Percentiles rank a stretch among this genome's conserved stretches.
These are phyloP conservation scores for Halocaridina rubra DNA, from an alignment of 2,888 invertebrate species.

Conservation along the genomic window DNA sequence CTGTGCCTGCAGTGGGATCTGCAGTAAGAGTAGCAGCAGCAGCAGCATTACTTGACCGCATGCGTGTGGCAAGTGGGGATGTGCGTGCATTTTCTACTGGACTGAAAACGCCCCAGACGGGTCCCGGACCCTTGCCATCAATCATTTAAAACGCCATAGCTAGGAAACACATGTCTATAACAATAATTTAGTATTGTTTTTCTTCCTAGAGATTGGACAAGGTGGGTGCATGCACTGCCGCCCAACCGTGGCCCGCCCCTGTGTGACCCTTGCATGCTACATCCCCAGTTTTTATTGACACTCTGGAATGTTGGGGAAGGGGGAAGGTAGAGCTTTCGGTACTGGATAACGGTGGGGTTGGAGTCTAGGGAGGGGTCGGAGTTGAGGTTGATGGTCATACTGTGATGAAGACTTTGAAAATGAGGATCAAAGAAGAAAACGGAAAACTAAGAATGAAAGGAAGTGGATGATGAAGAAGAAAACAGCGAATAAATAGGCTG, in stretches of 20 bases:
- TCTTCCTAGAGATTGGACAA: not conserved
- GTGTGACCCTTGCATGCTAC: conserved; percentile 22
- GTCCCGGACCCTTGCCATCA: not conserved
- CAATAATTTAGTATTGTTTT: conserved; percentile 41
- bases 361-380: not conserved
- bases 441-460: not conserved
- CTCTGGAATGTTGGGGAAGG: not conserved
- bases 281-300: not conserved
- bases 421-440: not conserved
- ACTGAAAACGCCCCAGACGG: not conserved
- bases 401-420: not conserved
- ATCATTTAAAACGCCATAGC: conserved; percentile 23
- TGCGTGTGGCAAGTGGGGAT: conserved; percentile 5
- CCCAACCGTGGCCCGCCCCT: not conserved
- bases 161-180: conserved; percentile 25
- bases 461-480: not conserved
- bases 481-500: not conserved
- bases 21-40: not conserved
- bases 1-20: not conserved
- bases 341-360: not conserved
- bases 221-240: not conserved
- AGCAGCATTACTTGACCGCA: not conserved
- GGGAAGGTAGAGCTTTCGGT: not conserved
- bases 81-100: not conserved
- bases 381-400: not conserved